phyloP scores from a whole-genome alignment of 1,140 invertebrate genomes.

The Nomia melanderi region DNA sequence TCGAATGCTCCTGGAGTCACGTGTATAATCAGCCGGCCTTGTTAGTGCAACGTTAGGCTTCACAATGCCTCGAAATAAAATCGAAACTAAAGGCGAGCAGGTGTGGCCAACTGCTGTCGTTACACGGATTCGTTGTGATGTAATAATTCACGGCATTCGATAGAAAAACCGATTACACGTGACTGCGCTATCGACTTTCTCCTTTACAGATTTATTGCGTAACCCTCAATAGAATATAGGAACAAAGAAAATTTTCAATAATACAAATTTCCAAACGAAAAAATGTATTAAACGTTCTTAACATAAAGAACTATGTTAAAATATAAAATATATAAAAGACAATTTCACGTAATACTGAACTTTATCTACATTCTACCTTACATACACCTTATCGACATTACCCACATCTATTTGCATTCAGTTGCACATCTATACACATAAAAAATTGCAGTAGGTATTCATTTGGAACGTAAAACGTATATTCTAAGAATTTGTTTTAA shows the following conservation, averaged over 20 bases:
- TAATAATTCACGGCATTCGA: slow-evolving; percentile 31
- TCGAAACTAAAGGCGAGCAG: not conserved
- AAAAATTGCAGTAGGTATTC: no score
- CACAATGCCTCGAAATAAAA: slow-evolving; percentile 38
- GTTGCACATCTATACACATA: no score
- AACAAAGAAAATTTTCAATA: not conserved
- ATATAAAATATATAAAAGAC: no score
- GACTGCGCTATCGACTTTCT: slow-evolving; percentile 37
- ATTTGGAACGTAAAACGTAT: no score
- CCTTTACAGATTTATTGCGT: not conserved
- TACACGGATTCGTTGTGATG: slow-evolving; percentile 50
- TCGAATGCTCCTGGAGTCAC: not conserved
- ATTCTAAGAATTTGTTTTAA: no score
- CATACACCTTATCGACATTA: no score
- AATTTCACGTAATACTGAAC: no score
- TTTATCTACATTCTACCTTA: no score
- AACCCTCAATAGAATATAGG: not conserved
- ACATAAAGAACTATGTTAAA: no score
- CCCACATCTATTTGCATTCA: no score
- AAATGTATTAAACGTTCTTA: no score
- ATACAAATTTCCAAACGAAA: not conserved
- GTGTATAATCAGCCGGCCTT: slow-evolving; percentile 31
- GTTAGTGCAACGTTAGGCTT: slow-evolving; percentile 9
- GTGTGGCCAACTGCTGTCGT: slow-evolving; percentile 19
- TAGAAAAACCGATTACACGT: slow-evolving; percentile 17